phyloP scores from a whole-genome alignment of 1,140 invertebrate genomes.

The Dendrolimus punctatus region DNA sequence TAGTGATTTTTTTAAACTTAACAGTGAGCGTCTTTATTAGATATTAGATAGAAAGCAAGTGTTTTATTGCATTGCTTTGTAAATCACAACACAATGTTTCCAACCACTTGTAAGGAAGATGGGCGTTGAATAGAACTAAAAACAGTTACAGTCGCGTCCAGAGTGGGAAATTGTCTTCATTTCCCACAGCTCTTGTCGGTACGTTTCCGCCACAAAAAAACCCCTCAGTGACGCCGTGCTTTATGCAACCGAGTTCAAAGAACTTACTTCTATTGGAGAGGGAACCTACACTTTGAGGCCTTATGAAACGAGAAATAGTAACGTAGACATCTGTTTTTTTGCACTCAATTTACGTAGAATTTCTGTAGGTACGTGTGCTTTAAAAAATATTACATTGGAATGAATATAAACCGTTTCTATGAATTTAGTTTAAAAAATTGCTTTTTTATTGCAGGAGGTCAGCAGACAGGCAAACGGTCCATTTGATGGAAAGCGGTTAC shows the following conservation, averaged over 20 bases:
- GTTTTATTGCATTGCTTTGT: too few species aligned
- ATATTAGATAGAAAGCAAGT: too few species aligned
- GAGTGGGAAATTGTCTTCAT: slow-evolving; percentile 27
- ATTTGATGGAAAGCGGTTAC: too few species aligned
- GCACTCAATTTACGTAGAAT: slow-evolving; percentile 2
- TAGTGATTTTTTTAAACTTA: too few species aligned
- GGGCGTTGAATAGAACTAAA: slow-evolving; percentile 10
- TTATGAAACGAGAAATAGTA: slow-evolving; percentile 17
- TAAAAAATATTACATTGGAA: not conserved
- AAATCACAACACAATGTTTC: slow-evolving; percentile 1
- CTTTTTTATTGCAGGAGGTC: too few species aligned
- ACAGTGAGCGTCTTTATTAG: too few species aligned
- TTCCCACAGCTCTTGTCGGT: slow-evolving; percentile 24
- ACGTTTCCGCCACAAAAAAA: slow-evolving; percentile 20
- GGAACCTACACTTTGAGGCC: slow-evolving; percentile 12
- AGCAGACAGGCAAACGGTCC: too few species aligned
- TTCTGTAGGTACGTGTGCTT: not conserved
- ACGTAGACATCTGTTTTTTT: slow-evolving; percentile 5
- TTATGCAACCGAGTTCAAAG: slow-evolving; percentile 28
- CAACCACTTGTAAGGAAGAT: slow-evolving; percentile 8
- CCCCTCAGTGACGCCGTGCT: slow-evolving; percentile 18
- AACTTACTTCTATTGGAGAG: slow-evolving; percentile 17
- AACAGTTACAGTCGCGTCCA: slow-evolving; percentile 14
- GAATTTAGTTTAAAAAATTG: too few species aligned
- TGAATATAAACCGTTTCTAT: too few species aligned